Base-by-base conservation (phyloP, 2,113 vertebrate species). In the Turnix velox region DNA sequence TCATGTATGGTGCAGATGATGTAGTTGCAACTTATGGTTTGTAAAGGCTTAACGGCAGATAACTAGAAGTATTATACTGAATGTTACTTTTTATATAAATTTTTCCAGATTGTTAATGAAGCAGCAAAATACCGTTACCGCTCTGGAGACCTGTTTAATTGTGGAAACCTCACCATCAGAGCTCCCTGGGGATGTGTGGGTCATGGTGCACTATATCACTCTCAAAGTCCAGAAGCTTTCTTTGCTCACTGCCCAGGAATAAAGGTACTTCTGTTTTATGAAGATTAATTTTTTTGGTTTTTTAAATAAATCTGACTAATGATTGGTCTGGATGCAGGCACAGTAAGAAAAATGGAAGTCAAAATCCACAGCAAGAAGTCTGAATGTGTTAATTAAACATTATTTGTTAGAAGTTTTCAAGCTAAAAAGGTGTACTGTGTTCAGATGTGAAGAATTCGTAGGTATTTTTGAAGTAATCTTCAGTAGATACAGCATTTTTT, bases 61-160 rank as follows among this genome's bases (percentile, higher is more conserved):
- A 66, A 35, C 58, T 62, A 12, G 49, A 75, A 33, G 4, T 74
- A 15, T 40, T 81, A 17, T 17, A 61, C 67, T 90, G 54, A 88
- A 59, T 85, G 30, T 52, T 82, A 17, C 37, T 65, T 84, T 82
- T 69, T 75, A 2, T n/a, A 11, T 74, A 27, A 84, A 87, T 94
- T 54, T 92, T 94, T 31, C 39, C 95, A 99, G 99, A 99, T 99
- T 83, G 99, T 99, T 87, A 99, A 99, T 4, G 99, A 99, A 98
- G 99, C 99, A 40, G 99, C 99, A 72, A 99, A 99, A 89, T 99
- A 99, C 63, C 98, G 99, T 66, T 99, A 99, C 87, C 98, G 99
- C 28, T 99, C 99, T 22, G 99, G 99, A 31, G 98, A 99, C 96
- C 92, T 99, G 89, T 99, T 98, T 61, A 98, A 99, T 80, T 99